Evolutionary conservation across 2,888 invertebrate genomes (phyloP).

Genomic region (Agrochola macilenta): DNA sequence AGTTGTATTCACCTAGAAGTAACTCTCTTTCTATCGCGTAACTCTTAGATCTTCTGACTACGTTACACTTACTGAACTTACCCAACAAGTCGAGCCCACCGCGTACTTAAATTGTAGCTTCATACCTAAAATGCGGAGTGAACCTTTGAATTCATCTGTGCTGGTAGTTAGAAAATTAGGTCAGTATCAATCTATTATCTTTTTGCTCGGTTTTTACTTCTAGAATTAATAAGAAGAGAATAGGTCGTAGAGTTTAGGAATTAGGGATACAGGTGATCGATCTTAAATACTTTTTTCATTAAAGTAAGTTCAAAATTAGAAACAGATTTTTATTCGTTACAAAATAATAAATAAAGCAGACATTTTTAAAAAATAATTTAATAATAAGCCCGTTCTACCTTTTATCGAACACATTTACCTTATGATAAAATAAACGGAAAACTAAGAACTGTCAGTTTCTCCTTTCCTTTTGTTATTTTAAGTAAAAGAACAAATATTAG

Average conservation of each 20-base stretch:
- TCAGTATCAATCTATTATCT: slow-evolving; percentile 9
- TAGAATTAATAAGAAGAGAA: neutral
- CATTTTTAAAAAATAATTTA: neutral
- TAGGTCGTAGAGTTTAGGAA: neutral
- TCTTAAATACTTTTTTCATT: neutral
- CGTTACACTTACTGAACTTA: no score
- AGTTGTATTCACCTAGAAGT: no score
- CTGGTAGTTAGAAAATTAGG: slow-evolving; percentile 1
- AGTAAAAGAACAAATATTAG: slow-evolving; percentile 36
- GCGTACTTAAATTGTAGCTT: no score
- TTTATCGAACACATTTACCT: slow-evolving; percentile 11
- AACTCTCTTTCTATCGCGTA: no score
- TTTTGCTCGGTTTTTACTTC: slow-evolving; percentile 23
- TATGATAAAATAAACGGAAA: slow-evolving; percentile 14
- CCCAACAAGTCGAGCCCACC: no score
- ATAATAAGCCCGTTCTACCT: neutral
- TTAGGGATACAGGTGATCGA: neutral
- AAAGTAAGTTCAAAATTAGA: neutral
- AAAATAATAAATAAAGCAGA: neutral
- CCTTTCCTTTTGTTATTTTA: slow-evolving; percentile 17
- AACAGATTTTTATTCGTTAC: neutral
- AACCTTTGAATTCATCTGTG: no score
- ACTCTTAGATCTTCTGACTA: no score
- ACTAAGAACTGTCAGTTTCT: slow-evolving; percentile 7
- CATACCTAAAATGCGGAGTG: no score